These are phyloP conservation scores for Octomys mimax DNA, from an alignment of 2,797 vertebrate species.

Conservation along the genomic window DNA sequence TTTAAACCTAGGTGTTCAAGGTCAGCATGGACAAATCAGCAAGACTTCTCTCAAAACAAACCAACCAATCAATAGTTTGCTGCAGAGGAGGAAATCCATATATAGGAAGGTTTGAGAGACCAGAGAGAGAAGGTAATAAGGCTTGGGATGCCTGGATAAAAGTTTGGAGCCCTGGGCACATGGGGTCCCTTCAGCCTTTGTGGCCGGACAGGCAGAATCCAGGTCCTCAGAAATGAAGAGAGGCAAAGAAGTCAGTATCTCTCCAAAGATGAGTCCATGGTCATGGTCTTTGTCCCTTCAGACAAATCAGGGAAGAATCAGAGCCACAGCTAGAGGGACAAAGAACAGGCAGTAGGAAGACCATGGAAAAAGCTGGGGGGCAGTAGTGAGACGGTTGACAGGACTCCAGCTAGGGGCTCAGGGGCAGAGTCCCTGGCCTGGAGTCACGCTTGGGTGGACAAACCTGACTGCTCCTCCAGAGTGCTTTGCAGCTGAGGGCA, in stretches of 20 bases:
- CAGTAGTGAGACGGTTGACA: not conserved
- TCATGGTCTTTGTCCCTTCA: not conserved
- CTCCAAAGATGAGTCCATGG: not conserved
- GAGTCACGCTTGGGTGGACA: not conserved
- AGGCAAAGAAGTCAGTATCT: not conserved
- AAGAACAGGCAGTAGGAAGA: not conserved
- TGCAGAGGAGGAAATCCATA: not conserved
- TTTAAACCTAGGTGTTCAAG: not conserved
- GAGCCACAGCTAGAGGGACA: not conserved
- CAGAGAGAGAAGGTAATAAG: rapidly evolving
- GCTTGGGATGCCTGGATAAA: not conserved
- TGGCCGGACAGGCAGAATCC: not conserved
- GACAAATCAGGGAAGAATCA: not conserved
- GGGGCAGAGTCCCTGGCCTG: not conserved
- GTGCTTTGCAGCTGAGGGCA: constrained; percentile 91
- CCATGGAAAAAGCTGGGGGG: not conserved
- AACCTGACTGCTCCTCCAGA: constrained; percentile 83
- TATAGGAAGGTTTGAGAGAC: not conserved
- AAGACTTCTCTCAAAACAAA: not conserved
- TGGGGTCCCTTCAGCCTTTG: not conserved
- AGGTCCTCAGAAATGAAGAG: not conserved
- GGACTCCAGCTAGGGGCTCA: not conserved
- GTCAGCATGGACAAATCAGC: not conserved
- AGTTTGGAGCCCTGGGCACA: not conserved
- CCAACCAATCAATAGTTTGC: not conserved